A percentile compares a stretch with the other conserved stretches of the same genome.
Evolutionary conservation across 2,113 vertebrate genomes (phyloP).

Genomic region (Coregonus clupeaformis): DNA sequence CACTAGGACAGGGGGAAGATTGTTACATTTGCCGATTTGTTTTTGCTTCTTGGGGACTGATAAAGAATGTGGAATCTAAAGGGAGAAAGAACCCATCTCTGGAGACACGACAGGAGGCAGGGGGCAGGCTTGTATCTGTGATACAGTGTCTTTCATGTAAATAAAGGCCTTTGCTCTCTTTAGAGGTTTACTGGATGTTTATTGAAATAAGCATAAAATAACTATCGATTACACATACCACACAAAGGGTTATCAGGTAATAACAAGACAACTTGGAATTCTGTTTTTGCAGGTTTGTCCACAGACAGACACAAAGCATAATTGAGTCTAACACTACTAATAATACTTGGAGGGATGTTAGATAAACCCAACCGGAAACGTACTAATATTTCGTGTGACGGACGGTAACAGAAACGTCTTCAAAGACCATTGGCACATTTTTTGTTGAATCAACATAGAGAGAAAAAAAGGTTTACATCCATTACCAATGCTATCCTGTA

Average conservation of each 20-base stretch:
- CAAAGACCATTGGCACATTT: conserved; percentile 12
- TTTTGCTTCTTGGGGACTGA: conserved; percentile 66
- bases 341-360: background rate
- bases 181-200: conserved; percentile 34
- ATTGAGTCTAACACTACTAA: too few relatives aligned
- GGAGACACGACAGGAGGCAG: conserved; percentile 52
- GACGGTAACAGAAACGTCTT: background rate
- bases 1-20: conserved; percentile 76
- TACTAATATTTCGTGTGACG: background rate
- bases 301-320: too few relatives aligned
- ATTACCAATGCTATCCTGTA: conserved; percentile 30
- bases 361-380: background rate
- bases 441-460: conserved; percentile 13
- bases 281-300: background rate
- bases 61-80: conserved; percentile 66
- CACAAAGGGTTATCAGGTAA: background rate
- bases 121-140: conserved; percentile 58
- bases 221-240: conserved; percentile 2
- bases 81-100: conserved; percentile 45
- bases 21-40: conserved; percentile 84
- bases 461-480: conserved; percentile 28
- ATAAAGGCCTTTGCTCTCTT: conserved; percentile 42
- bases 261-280: background rate
- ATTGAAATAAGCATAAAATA: conserved; percentile 37
- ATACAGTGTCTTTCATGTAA: conserved; percentile 65